Conservation (phyloP, 2,888 invertebrate species). For the Halictus quadricinctus region DNA sequence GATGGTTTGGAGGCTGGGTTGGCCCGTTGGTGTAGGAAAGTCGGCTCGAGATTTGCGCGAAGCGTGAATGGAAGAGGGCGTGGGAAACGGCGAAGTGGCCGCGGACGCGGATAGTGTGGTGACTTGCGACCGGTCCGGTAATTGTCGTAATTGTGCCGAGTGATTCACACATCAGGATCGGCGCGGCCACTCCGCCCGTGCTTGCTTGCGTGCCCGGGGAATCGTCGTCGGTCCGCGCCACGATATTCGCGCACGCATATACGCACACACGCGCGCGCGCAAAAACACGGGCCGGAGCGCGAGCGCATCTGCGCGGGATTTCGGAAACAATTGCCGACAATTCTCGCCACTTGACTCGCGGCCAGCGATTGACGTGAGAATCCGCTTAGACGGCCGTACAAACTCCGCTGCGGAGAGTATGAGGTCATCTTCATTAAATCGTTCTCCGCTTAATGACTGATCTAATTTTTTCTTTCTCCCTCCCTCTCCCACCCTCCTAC, state of each 20-base stretch:
- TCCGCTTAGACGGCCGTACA: conserved; percentile 76
- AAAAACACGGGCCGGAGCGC: conserved; percentile 57
- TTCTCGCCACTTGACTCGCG: conserved; percentile 82
- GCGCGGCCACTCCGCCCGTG: conserved; percentile 57
- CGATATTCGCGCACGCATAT: conserved; percentile 59
- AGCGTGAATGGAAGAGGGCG: conserved; percentile 81
- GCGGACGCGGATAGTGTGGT: conserved; percentile 75
- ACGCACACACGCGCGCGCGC: conserved; percentile 63
- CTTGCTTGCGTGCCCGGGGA: conserved; percentile 52
- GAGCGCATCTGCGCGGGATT: conserved; percentile 81
- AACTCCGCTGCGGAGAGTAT: conserved; percentile 77
- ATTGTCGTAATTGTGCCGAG: conserved; percentile 82
- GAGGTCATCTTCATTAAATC: conserved; percentile 83
- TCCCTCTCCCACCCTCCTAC: neutral
- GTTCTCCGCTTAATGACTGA: conserved; percentile 82
- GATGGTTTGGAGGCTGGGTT: neutral
- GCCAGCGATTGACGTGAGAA: conserved; percentile 82
- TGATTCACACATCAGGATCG: conserved; percentile 82
- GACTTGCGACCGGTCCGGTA: conserved; percentile 78
- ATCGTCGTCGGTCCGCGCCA: conserved; percentile 18
- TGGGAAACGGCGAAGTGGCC: conserved; percentile 79
- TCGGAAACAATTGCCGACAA: conserved; percentile 83
- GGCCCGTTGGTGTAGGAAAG: conserved; percentile 37
- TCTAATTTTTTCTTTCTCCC: conserved; percentile 77
- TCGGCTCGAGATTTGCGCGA: conserved; percentile 79